Conservation (phyloP, 2,888 invertebrate species). For the Rhopalosiphum nymphaeae region DNA sequence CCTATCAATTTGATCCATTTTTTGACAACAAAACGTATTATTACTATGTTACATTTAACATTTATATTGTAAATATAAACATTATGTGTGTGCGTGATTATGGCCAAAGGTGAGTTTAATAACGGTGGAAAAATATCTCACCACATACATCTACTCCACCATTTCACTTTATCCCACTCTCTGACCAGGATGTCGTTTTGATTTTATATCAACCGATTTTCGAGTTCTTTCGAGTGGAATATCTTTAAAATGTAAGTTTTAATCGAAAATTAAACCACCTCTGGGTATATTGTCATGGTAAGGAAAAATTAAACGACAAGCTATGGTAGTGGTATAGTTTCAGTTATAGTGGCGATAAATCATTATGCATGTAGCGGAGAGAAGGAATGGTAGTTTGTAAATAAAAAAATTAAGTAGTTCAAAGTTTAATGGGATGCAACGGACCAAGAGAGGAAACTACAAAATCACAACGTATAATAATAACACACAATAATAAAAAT, state of each 20-base stretch:
- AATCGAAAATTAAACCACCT: slow-evolving; percentile 48
- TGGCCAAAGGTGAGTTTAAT: background rate
- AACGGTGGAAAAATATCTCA: background rate
- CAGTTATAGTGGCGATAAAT: background rate
- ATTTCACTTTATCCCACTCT: background rate
- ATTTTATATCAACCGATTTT: slow-evolving; percentile 33
- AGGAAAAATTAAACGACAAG: background rate
- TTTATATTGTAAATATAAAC: background rate
- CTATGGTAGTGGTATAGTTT: background rate
- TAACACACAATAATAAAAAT: background rate
- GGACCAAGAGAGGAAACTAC: background rate
- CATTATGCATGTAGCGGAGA: background rate
- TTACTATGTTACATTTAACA: background rate
- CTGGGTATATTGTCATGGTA: background rate
- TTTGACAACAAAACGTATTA: background rate
- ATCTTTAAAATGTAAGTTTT: slow-evolving; percentile 55
- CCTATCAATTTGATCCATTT: background rate
- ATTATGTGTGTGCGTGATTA: background rate
- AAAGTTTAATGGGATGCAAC: slow-evolving; percentile 18
- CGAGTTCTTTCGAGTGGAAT: slow-evolving; percentile 40
- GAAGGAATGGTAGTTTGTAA: background rate
- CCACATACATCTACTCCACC: background rate
- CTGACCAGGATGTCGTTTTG: background rate
- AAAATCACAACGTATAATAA: background rate
- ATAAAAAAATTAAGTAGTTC: background rate